phyloP scores from a whole-genome alignment of 2,797 vertebrate genomes.

The Sus cebifrons region DNA sequence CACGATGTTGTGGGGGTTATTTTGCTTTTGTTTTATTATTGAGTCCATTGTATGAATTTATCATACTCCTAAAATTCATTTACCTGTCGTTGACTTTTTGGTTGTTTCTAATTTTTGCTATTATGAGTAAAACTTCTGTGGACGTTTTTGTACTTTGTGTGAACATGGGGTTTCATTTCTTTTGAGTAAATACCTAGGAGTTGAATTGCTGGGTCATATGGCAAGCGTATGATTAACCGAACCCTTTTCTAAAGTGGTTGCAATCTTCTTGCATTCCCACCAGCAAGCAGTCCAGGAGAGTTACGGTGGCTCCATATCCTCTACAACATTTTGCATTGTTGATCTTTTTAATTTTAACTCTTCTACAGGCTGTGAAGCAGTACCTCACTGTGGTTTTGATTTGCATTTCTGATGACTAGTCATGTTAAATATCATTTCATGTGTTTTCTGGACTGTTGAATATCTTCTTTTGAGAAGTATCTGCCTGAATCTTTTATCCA shows the following conservation, averaged over 20 bases:
- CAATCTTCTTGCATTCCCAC: neutral
- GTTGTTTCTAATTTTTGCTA: neutral
- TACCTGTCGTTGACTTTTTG: neutral
- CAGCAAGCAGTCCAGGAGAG: neutral
- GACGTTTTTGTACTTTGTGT: neutral
- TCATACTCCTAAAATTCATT: neutral
- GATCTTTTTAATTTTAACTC: neutral
- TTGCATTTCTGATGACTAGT: neutral
- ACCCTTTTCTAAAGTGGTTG: neutral
- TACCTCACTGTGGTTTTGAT: neutral
- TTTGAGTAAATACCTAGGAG: neutral
- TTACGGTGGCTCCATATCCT: too few relatives aligned
- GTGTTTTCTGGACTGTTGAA: neutral
- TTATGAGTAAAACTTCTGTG: neutral
- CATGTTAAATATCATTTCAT: slow-evolving; percentile 21
- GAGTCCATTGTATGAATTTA: neutral
- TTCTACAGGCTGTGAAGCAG: neutral
- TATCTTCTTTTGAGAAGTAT: neutral
- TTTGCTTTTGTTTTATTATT: neutral
- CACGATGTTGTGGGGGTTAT: neutral
- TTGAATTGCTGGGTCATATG: neutral
- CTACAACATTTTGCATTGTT: neutral
- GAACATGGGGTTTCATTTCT: neutral
- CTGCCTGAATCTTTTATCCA: slow-evolving; percentile 1
- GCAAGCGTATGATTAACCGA: neutral